Evolutionary conservation across 1,140 invertebrate genomes (phyloP), one percentile per base, ranked within the genome.

Genomic region (Meloidogyne exigua): DNA sequence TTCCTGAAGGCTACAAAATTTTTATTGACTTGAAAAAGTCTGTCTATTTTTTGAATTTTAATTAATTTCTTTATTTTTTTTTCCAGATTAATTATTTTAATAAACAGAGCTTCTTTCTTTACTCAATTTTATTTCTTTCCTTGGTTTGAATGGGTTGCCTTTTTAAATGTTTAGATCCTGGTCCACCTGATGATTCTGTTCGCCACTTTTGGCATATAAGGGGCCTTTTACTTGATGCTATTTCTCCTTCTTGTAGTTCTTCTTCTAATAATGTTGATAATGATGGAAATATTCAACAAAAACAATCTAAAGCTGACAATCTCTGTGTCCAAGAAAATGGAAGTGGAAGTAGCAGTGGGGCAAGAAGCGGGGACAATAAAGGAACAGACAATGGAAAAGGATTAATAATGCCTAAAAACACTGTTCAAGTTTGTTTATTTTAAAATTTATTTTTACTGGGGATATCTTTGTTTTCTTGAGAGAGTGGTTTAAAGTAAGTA

Each of bases 121-220:
- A 62, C 28, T 64, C 11, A 39, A 26, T 36, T 23, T n/a, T 36
- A 3, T 32, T 32, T 63, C 12, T 36, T 65, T 49, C 49, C 25
- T 64, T 73, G 15, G 57, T 72, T 26, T 28, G 69, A 77, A 82
- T 82, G 80, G 80, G 80, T 36, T 82, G 76, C 63, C 36, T 82
- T 18, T 49, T 82, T 23, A 77, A 80, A 71, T 64, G 82, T 25
- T 82, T 71, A 44, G 81, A 82, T 65, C 80, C 80, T 57, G 44
- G 67, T 25, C 62, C 74, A 25, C 80, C 80, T 15, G 80, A 82
- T 62, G 72, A 57, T 36, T 67, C 81, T 62, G 64, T 82, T 25
- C 68, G 80, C n/a, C 67, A 82, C 69, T 82, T 83, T 64, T 82
- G 80, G 80, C 80, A 82, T 70, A 72, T 82, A 36, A 67, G 72